A percentile compares a stretch with the other conserved stretches of the same genome.
Evolutionary conservation across 2,113 vertebrate genomes (phyloP).

Genomic region (Pseudopodoces humilis): DNA sequence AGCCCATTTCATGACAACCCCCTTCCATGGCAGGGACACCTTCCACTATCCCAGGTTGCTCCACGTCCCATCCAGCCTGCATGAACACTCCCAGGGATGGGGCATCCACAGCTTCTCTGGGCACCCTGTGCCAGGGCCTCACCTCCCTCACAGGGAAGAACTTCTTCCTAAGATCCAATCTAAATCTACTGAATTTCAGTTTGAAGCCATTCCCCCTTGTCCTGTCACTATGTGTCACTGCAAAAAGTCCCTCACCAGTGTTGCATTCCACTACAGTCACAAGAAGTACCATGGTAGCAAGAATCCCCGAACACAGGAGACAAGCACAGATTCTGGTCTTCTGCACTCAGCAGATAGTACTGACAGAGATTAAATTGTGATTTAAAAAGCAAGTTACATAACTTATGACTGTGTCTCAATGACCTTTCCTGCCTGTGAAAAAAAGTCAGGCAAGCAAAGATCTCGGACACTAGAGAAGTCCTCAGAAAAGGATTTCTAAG

Average conservation of each 20-base stretch:
- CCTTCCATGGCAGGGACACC: background rate
- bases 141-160: background rate
- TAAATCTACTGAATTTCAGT: background rate
- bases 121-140: background rate
- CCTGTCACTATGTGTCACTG: background rate
- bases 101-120: background rate
- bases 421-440: background rate
- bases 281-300: background rate
- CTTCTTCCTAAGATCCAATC: background rate
- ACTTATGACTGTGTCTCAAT: background rate
- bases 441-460: background rate
- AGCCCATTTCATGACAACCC: background rate
- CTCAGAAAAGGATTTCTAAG: background rate
- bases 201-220: background rate
- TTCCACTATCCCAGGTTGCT: rapidly evolving
- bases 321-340: background rate
- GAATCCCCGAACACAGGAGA: background rate
- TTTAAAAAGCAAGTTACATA: background rate
- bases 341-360: background rate
- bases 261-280: background rate
- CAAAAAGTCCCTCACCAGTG: background rate
- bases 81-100: background rate
- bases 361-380: background rate
- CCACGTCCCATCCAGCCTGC: background rate
- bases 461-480: background rate